Evolutionary conservation across 2,113 vertebrate species (phyloP), one percentile per base, ranked within the genome.

Genomic region (Rutilus rutilus): DNA sequence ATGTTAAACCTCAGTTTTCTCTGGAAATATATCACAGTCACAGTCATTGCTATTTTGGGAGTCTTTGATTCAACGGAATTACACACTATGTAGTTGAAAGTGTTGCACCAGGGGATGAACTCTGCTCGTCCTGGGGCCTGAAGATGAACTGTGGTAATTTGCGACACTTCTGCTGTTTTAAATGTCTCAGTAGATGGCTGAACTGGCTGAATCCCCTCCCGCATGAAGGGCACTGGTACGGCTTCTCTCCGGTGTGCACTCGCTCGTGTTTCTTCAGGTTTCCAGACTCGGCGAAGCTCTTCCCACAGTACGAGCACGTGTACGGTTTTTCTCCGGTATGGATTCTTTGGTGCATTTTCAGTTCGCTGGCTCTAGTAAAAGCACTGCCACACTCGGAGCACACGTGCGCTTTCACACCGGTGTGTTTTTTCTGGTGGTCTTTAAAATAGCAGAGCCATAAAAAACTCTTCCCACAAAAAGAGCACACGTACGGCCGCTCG

Each of bases 351-450:
- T 75, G 71, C 71, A 75, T 75, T 25, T 50, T 75, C 71, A 75
- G 1, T 2, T 75, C 71, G 11, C 71, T 75, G 71, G 71, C 71
- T 75, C 71, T 75, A 6, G 71, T 75, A 42, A 75, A 75, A 14
- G 71, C 71, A 6, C 39, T 47, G n/a, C 71, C 71, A n/a, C 71
- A 75, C 6, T 75, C 71, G 3, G 42, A 45, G 42, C 71, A 75
- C 23, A 75, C 71, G 1, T 75, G 71, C 3, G 71, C 39, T 25
- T 74, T 75, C 42, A 75, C 71, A 0, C 71, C 71, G 21, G 42
- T 17, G 71, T 75, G 71, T 42, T 75, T 75, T n/a, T 75, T 75
- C 71, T 75, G 71, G 42, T 75, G 71, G 42, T 75, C 71, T 25
- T 75, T 75, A 15, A 75, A 75, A 2, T 75, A 75, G 42, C 71